Evolutionary conservation across 2,888 invertebrate species (phyloP).

Genomic region (Tubiluchus corallicola): DNA sequence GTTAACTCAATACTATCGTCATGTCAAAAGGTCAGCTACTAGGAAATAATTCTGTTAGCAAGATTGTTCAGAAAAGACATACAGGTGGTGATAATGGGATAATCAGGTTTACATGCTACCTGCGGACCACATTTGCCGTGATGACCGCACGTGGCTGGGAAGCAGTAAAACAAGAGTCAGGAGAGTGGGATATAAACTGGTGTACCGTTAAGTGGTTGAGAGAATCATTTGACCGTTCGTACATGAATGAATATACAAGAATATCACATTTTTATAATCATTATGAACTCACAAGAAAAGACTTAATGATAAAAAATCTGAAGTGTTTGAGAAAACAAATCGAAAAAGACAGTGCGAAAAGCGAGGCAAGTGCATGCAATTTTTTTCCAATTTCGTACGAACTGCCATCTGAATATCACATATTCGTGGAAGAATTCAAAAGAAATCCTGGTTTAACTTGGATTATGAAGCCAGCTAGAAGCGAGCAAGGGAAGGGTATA

Average conservation of each 20-base stretch:
- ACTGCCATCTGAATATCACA: slow-evolving; percentile 40
- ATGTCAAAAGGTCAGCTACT: no score
- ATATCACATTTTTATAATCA: slow-evolving; percentile 42
- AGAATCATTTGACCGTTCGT: slow-evolving; percentile 31
- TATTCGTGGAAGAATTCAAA: slow-evolving; percentile 41
- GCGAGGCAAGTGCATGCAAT: slow-evolving; percentile 27
- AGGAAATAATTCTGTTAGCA: no score
- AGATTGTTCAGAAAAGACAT: background rate
- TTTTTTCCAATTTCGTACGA: slow-evolving; percentile 41
- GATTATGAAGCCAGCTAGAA: slow-evolving; percentile 44
- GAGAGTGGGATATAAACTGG: slow-evolving; percentile 41
- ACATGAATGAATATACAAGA: slow-evolving; percentile 33
- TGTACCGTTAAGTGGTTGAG: slow-evolving; percentile 38
- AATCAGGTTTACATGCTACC: slow-evolving; percentile 26
- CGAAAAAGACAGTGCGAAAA: background rate
- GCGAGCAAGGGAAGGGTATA: slow-evolving; percentile 41
- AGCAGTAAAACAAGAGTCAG: slow-evolving; percentile 26
- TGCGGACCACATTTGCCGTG: slow-evolving; percentile 28
- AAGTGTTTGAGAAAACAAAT: slow-evolving; percentile 19
- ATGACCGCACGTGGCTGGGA: slow-evolving; percentile 28
- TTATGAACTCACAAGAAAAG: slow-evolving; percentile 41
- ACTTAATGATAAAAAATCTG: slow-evolving; percentile 38
- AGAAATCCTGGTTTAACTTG: slow-evolving; percentile 38
- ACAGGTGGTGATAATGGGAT: slow-evolving; percentile 17
- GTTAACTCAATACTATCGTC: no score